Evolutionary conservation across 2,797 vertebrate species (phyloP).

Genomic region (Eurystomus glaucurus): DNA sequence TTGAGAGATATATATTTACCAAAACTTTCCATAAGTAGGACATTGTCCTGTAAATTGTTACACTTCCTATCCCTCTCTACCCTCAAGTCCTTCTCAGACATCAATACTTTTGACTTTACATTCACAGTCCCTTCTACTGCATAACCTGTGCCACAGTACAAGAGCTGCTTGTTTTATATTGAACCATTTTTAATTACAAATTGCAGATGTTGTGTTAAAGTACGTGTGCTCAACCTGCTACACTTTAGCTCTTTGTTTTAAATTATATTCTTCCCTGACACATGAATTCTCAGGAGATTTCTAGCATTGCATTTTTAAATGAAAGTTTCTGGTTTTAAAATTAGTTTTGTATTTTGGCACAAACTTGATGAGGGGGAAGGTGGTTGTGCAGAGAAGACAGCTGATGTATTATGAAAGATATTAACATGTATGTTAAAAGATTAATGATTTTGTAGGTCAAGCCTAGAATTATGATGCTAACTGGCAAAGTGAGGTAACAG

Average conservation of each 20-base stretch:
- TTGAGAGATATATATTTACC: background rate
- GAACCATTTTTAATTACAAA: background rate
- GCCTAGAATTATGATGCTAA: background rate
- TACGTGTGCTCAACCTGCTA: background rate
- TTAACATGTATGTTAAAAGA: background rate
- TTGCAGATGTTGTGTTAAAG: background rate
- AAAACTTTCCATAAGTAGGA: background rate
- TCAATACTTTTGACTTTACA: background rate
- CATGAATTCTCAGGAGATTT: background rate
- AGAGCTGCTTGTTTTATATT: background rate
- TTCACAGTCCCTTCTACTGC: background rate
- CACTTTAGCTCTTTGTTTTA: background rate
- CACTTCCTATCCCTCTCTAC: background rate
- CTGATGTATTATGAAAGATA: background rate
- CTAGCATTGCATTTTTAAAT: background rate
- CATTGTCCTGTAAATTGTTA: background rate
- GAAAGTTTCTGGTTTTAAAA: background rate
- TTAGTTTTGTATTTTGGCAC: background rate
- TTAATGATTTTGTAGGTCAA: background rate
- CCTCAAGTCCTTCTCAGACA: background rate
- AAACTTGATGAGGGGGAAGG: background rate
- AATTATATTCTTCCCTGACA: background rate
- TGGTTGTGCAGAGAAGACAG: background rate
- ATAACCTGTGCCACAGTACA: background rate
- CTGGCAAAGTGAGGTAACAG: background rate